Evolutionary conservation across 2,797 vertebrate species (phyloP).

Genomic region (Sciaenops ocellatus): DNA sequence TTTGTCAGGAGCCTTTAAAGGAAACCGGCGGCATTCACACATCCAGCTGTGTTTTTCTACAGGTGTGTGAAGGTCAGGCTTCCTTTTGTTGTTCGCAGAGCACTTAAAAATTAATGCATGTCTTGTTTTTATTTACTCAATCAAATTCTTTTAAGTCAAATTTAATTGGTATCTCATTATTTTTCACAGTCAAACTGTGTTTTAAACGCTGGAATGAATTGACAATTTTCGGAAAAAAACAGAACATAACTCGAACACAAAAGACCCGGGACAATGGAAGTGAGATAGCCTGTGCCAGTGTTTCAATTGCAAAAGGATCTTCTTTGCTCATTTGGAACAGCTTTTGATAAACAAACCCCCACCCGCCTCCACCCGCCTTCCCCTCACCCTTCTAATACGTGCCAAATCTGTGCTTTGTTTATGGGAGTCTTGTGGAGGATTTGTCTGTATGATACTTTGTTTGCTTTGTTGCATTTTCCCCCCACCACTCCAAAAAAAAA

Average conservation of each 20-base stretch:
- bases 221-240: slow-evolving; percentile 9
- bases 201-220: slow-evolving; percentile 12
- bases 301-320: slow-evolving; percentile 65
- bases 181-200: slow-evolving; percentile 41
- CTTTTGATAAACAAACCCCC: slow-evolving; percentile 56
- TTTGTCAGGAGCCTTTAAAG: slow-evolving; percentile 64
- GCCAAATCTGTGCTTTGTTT: slow-evolving; percentile 73
- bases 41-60: slow-evolving; percentile 48
- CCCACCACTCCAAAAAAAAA: slow-evolving; percentile 45
- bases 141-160: slow-evolving; percentile 26
- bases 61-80: slow-evolving; percentile 63
- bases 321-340: slow-evolving; percentile 63
- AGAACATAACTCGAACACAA: slow-evolving; percentile 11
- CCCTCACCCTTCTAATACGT: slow-evolving; percentile 32
- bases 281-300: slow-evolving; percentile 24
- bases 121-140: slow-evolving; percentile 23
- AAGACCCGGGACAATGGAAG: slow-evolving; percentile 17
- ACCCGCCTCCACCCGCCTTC: slow-evolving; percentile 10
- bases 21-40: slow-evolving; percentile 61
- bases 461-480: slow-evolving; percentile 63
- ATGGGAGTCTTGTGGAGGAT: slow-evolving; percentile 70
- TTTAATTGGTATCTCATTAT: slow-evolving; percentile 50
- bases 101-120: slow-evolving; percentile 30
- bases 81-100: slow-evolving; percentile 39
- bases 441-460: slow-evolving; percentile 67